Base-by-base conservation (phyloP, 1,140 invertebrate species). In the Drosophila fuyamai region DNA sequence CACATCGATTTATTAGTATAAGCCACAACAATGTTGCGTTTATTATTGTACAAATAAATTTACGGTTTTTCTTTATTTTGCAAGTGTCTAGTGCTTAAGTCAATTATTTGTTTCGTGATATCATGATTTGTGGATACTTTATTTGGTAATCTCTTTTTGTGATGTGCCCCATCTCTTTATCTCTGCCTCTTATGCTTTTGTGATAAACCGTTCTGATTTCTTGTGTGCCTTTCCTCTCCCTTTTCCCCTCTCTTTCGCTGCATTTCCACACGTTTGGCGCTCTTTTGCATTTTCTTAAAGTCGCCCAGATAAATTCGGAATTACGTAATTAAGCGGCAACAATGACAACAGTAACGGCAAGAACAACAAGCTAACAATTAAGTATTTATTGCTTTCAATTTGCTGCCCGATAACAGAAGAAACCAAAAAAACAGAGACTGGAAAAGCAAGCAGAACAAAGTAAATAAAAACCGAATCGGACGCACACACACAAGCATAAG, bases 361-460 rank as follows among this genome's bases (percentile, higher is more conserved):
- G 29, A 57, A 43, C 43, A 63, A 61, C 36, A 43, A 54, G 57
- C 75, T 68, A 88, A 77, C 79, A 88, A 88, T 88, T 88, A 83
- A 89, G 63, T 83, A 88, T 88, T 86, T 86, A 86, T 86, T 88
- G 76, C 83, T 79, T 83, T 88, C 76, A 83, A 83, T 79, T 86
- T 88, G 67, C 83, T 73, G 79, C 48, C 70, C 75, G 82, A 86
- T 86, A 86, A 86, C 72, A 55, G 43, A 46, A 67, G 43, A 61
- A 46, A 53, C 51, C 55, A 43, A 61, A 66, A 53, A 67, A 62
- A 61, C n/a, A 47, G 16, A 59, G 36, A 57, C 10, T 32, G 16
- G 27, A 62, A 79, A 50, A 61, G 14, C 29, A 35, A 51, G 47
- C 76, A 61, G 27, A 63, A 40, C 53, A 76, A 75, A 66, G 47